Conservation (phyloP, 2,888 invertebrate genomes). For the Argyra leucocephala region DNA sequence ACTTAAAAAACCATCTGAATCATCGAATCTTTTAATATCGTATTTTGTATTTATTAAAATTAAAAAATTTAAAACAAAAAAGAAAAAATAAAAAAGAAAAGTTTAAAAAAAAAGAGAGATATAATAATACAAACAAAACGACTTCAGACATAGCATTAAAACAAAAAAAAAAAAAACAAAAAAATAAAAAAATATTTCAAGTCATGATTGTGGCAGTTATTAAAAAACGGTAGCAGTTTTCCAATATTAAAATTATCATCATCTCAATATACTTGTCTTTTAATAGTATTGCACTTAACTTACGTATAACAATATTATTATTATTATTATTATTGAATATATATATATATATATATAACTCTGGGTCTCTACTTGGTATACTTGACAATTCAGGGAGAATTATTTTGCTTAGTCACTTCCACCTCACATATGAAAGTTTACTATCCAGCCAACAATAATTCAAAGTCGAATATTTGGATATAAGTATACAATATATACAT, state of each 20-base stretch:
- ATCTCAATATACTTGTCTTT: not conserved
- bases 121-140: not conserved
- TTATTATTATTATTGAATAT: not conserved
- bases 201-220: slow-evolving; percentile 4
- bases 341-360: no score
- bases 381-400: no score
- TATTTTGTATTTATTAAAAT: no score
- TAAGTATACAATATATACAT: not conserved
- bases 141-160: not conserved
- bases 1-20: not conserved
- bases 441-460: not conserved
- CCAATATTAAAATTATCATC: slow-evolving; percentile 6
- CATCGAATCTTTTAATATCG: not conserved
- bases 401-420: not conserved
- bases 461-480: not conserved
- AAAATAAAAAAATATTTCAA: not conserved
- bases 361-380: no score
- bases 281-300: slow-evolving; percentile 3
- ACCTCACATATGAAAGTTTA: not conserved
- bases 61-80: no score
- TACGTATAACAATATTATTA: not conserved
- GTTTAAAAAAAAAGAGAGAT: no score
- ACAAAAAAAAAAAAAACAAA: not conserved
- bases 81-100: no score
- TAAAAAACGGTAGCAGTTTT: slow-evolving; percentile 5